phyloP scores from a whole-genome alignment of 2,113 vertebrate genomes.

The Mus pahari region DNA sequence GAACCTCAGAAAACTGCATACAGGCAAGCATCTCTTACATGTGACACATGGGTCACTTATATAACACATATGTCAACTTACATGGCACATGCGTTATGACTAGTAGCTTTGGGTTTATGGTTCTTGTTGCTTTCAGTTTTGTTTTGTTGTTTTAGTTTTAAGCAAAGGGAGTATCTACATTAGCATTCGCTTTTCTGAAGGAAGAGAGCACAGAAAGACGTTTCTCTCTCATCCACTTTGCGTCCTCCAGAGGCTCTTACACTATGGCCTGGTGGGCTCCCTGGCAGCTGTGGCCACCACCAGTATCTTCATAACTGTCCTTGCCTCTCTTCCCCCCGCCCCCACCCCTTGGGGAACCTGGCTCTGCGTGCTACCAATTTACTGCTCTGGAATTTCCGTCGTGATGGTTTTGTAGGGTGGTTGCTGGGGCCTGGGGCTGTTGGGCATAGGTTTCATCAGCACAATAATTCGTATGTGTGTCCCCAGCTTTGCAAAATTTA shows the following conservation, averaged over 20 bases:
- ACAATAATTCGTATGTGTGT: neutral
- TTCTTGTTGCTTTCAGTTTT: neutral
- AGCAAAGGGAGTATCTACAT: neutral
- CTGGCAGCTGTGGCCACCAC: neutral
- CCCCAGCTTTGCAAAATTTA: slow-evolving; percentile 42
- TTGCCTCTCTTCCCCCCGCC: neutral
- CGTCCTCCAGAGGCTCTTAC: fast-evolving
- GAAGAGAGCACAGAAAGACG: no score
- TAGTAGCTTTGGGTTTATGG: neutral
- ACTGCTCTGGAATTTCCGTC: slow-evolving; percentile 28
- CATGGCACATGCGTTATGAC: neutral
- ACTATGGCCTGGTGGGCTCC: neutral
- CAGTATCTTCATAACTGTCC: neutral
- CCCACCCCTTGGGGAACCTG: neutral
- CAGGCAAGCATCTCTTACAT: neutral
- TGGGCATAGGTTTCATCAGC: neutral
- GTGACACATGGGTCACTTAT: neutral
- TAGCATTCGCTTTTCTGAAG: neutral
- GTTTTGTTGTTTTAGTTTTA: neutral
- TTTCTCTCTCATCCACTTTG: neutral
- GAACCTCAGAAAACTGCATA: neutral
- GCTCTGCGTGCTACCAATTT: neutral
- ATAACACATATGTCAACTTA: neutral
- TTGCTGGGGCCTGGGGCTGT: neutral
- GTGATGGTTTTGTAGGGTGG: neutral